Evolutionary conservation across 2,113 vertebrate genomes (phyloP), one percentile per base, ranked within the genome.

Genomic region (Ariopsis seemanni): DNA sequence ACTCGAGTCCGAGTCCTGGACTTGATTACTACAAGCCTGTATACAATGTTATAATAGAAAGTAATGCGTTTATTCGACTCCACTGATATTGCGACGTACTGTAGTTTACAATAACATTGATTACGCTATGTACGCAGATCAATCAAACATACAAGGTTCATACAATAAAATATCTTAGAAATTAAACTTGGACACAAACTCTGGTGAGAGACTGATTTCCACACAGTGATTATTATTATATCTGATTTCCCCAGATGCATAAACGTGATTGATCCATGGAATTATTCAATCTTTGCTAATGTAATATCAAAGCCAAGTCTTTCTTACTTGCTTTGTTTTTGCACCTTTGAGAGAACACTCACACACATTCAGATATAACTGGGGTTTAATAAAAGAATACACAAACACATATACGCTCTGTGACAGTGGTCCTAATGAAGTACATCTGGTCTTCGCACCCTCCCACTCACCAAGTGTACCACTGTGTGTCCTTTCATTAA

Each of bases 401-500:
- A 84, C 67, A 79, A 52, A 52, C 52, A 85, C 58, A 67, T 42
- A 78, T 50, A 14, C 30, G 25, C 27, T 22, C 62, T 57, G 79
- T 83, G 69, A 88, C 86, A 84, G 82, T 77, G 72, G 84, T 89
- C 93, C 95, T 96, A 95, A 94, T 95, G 95, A 94, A 93, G 91
- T 93, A 94, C 93, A 93, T 96, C 95, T 94, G 90, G 91, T 86
- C 52, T 87, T 87, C 81, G 20, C 86, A 78, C 86, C 71, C 69
- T 83, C 86, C 86, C 81, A 87, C 86, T 83, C 71, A 84, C 57
- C 91, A 89, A 85, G 84, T 89, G 90, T 90, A 93, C 95, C 92
- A 48, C 94, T 93, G 93, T 94, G 94, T 95, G 95, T 93, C 91
- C 86, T 93, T 91, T 93, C 93, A 94, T 95, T 90, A 90, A 84